A percentile compares a stretch with the other conserved stretches of the same genome.
phyloP scores from a whole-genome alignment of 2,113 vertebrate genomes.

The Platysternon megacephalum region DNA sequence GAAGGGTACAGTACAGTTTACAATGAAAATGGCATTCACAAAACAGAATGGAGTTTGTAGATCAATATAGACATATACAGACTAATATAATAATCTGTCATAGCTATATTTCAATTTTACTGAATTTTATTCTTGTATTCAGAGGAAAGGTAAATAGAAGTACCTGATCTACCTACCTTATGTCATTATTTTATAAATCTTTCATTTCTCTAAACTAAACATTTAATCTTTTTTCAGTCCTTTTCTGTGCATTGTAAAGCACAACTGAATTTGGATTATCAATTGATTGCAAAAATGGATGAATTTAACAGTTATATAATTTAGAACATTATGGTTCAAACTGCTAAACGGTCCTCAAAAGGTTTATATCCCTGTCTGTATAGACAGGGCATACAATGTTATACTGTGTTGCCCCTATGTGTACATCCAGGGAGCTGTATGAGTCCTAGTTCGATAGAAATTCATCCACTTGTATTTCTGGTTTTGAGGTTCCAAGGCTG shows the following conservation, averaged over 20 bases:
- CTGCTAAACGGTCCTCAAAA: neutral
- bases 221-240: neutral
- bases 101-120: neutral
- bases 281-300: neutral
- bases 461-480: neutral
- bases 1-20: neutral
- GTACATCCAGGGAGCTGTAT: neutral
- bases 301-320: neutral
- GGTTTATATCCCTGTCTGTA: neutral
- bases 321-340: too few species aligned
- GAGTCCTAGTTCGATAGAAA: neutral
- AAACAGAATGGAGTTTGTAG: neutral
- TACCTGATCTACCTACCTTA: neutral
- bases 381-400: neutral
- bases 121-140: neutral
- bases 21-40: neutral
- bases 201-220: neutral
- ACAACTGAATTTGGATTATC: neutral
- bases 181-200: neutral
- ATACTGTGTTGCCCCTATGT: neutral
- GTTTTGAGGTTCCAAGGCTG: conserved; percentile 5
- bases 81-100: neutral
- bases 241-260: neutral
- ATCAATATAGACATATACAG: neutral
- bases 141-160: neutral